A percentile compares a stretch with the other conserved stretches of the same genome.
phyloP scores from a whole-genome alignment of 1,140 invertebrate genomes.

The Tachypleus tridentatus region DNA sequence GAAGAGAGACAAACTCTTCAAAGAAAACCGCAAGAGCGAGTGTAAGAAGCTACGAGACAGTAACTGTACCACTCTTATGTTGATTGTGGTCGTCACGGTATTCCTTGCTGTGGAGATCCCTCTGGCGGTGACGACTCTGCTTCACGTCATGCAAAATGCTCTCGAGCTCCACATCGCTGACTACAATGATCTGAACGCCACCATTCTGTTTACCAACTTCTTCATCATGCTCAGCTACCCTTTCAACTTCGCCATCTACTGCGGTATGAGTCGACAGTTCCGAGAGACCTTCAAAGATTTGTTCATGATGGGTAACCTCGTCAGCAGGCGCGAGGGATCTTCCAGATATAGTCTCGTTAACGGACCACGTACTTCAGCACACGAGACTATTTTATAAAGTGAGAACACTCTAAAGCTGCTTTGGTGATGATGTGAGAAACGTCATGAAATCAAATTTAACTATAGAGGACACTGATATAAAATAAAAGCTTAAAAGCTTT shows the following conservation, averaged over 20 bases:
- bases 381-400: constrained; percentile 62
- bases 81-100: constrained; percentile 86
- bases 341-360: constrained; percentile 63
- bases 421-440: too few relatives aligned
- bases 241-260: constrained; percentile 91
- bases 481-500: too few relatives aligned
- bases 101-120: constrained; percentile 85
- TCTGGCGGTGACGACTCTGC: constrained; percentile 66
- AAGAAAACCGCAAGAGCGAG: constrained; percentile 70
- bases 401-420: too few relatives aligned
- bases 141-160: constrained; percentile 64
- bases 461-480: too few relatives aligned
- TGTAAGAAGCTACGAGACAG: constrained; percentile 68
- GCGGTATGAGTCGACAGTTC: constrained; percentile 87
- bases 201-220: constrained; percentile 79
- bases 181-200: constrained; percentile 64
- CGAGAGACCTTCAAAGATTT: constrained; percentile 84
- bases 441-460: too few relatives aligned
- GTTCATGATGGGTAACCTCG: constrained; percentile 38
- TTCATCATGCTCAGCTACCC: constrained; percentile 83
- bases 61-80: constrained; percentile 86
- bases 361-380: constrained; percentile 61
- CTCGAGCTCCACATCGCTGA: constrained; percentile 46
- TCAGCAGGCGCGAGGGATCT: constrained; percentile 43
- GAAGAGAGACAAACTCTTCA: constrained; percentile 62